Conservation (phyloP, 2,113 vertebrate species). For the Psettodes erumei region DNA sequence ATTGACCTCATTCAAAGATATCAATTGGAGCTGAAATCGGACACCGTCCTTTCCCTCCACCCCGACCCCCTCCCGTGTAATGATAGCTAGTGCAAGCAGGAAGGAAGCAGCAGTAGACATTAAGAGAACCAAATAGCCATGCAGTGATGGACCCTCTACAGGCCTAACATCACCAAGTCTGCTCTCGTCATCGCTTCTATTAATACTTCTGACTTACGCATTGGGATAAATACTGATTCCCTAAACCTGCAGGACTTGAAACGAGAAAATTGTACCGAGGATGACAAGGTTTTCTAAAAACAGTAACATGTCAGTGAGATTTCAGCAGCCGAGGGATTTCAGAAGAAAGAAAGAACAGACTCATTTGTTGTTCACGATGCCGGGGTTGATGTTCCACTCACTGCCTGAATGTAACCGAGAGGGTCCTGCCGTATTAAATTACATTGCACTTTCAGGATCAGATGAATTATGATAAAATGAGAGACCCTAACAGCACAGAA, state of each 20-base stretch:
- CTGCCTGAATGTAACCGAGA: not conserved
- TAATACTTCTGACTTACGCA: conserved; percentile 5
- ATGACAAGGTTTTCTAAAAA: conserved; percentile 15
- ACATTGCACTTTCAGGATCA: not conserved
- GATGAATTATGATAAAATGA: not conserved
- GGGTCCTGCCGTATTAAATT: conserved; percentile 16
- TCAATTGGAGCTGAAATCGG: conserved; percentile 49
- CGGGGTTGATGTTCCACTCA: conserved; percentile 2
- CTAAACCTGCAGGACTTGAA: conserved; percentile 6
- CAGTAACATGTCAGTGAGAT: not conserved
- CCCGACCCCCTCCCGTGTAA: conserved; percentile 53
- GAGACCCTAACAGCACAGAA: not conserved
- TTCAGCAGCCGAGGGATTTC: no score
- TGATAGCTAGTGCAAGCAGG: conserved; percentile 62
- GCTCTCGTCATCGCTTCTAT: conserved; percentile 21
- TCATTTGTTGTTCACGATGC: not conserved
- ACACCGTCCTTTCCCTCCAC: conserved; percentile 30
- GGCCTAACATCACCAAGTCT: conserved; percentile 31
- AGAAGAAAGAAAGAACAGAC: no score
- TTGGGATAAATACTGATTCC: not conserved
- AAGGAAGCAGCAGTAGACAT: conserved; percentile 69
- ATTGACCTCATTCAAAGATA: conserved; percentile 33
- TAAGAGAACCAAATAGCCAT: conserved; percentile 62
- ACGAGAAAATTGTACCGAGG: not conserved
- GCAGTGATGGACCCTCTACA: conserved; percentile 48